Evolutionary conservation across 2,888 invertebrate species (phyloP).

Genomic region (Lepas anatifera): DNA sequence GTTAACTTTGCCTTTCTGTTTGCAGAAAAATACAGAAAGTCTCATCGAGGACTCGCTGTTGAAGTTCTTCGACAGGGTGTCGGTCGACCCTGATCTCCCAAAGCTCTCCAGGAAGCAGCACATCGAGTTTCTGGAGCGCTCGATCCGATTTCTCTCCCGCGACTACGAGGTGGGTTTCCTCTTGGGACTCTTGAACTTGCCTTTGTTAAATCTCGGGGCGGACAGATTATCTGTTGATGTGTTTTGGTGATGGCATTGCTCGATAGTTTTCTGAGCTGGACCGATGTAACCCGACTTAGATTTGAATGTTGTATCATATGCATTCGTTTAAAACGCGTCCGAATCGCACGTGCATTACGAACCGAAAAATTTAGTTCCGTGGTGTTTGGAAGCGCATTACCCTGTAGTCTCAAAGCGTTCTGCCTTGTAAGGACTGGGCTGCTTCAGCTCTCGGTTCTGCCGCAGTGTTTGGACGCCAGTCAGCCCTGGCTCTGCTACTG

Average conservation of each 20-base stretch:
- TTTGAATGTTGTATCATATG: not conserved
- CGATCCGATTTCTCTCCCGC: slow-evolving; percentile 17
- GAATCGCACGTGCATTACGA: no score
- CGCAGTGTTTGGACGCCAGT: slow-evolving; percentile 74
- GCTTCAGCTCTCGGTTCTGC: not conserved
- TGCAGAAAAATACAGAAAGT: slow-evolving; percentile 22
- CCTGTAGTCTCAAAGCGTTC: no score
- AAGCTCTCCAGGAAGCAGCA: slow-evolving; percentile 20
- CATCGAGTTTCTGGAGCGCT: slow-evolving; percentile 17
- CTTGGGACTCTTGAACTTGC: not conserved
- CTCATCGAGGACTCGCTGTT: slow-evolving; percentile 18
- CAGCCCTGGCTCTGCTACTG: slow-evolving; percentile 96
- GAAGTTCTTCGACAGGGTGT: slow-evolving; percentile 14
- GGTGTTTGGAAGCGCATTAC: no score
- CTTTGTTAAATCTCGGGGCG: not conserved
- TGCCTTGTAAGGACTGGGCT: no score
- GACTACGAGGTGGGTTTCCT: slow-evolving; percentile 18
- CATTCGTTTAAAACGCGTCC: not conserved
- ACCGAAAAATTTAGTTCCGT: no score
- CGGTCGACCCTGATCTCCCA: slow-evolving; percentile 15
- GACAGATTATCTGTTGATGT: not conserved
- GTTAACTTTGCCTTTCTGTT: not conserved
- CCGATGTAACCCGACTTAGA: not conserved
- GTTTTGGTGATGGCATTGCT: not conserved
- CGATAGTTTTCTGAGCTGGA: not conserved